Evolutionary conservation across 1,140 invertebrate species (phyloP).

Genomic region (Drosophila gunungcola): DNA sequence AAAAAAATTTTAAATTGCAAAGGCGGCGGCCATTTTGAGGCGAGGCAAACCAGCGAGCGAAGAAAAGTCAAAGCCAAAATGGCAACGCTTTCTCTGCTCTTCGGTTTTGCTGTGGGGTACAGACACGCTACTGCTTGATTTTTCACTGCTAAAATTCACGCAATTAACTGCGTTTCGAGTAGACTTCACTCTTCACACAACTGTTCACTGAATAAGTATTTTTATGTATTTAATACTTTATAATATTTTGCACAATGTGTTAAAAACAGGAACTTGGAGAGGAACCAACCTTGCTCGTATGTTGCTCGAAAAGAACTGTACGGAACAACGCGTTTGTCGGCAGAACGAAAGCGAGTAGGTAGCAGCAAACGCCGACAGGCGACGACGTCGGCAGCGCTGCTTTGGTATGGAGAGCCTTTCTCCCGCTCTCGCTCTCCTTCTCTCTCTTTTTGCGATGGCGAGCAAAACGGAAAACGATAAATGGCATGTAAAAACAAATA

Average conservation of each 20-base stretch:
- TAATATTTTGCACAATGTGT: constrained; percentile 31
- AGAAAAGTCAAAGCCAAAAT: constrained; percentile 56
- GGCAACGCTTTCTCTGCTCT: constrained; percentile 60
- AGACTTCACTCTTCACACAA: constrained; percentile 7
- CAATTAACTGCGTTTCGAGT: not conserved
- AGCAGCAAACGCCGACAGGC: constrained; percentile 22
- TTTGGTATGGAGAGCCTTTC: constrained; percentile 20
- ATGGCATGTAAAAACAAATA: constrained; percentile 75
- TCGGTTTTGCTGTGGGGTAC: constrained; percentile 28
- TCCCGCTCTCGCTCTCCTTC: constrained; percentile 4
- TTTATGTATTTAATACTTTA: constrained; percentile 15
- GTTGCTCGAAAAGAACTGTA: constrained; percentile 75
- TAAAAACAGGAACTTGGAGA: not conserved
- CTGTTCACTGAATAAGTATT: constrained; percentile 9
- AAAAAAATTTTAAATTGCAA: constrained; percentile 7
- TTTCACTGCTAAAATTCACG: not conserved
- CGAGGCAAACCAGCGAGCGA: constrained; percentile 27
- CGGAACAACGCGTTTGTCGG: constrained; percentile 27
- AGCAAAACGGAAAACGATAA: constrained; percentile 51
- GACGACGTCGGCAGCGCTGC: constrained; percentile 20
- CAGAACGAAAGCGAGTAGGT: constrained; percentile 54
- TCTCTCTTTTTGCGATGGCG: not conserved
- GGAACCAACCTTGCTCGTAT: constrained; percentile 68
- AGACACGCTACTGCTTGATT: constrained; percentile 9
- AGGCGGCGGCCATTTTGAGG: constrained; percentile 34